These are phyloP conservation scores for Chaenogobius annularis DNA, from an alignment of 2,113 vertebrate species.

Conservation along the genomic window DNA sequence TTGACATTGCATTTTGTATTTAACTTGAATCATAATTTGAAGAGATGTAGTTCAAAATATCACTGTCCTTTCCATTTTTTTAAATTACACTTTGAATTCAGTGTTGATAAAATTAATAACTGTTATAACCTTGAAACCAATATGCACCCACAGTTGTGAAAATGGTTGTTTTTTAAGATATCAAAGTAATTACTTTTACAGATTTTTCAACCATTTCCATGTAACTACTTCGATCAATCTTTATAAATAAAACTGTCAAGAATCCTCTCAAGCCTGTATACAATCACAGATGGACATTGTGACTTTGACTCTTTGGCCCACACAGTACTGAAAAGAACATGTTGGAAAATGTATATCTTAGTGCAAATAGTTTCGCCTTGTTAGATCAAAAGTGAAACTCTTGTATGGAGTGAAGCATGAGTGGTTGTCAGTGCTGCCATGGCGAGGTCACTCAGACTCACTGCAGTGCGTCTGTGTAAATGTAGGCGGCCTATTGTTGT, in stretches of 20 bases:
- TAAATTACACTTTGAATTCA: too few species aligned
- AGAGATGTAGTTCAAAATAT: not conserved
- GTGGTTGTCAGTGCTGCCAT: conserved; percentile 39
- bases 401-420: conserved; percentile 20
- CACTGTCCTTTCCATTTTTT: not conserved
- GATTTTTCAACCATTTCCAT: not conserved
- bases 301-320: not conserved
- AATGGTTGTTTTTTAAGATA: not conserved
- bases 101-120: too few species aligned
- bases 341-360: too few species aligned
- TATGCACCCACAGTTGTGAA: too few species aligned
- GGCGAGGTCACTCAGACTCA: conserved; percentile 33
- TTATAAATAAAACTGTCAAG: not conserved
- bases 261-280: not conserved
- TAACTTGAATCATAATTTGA: not conserved
- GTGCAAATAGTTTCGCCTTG: conserved; percentile 11
- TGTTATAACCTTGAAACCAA: too few species aligned
- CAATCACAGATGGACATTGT: not conserved
- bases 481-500: not conserved
- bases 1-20: not conserved
- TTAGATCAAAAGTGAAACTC: conserved; percentile 18
- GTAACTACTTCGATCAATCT: not conserved
- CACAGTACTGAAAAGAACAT: not conserved
- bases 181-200: not conserved
- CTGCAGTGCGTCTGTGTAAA: conserved; percentile 19